phyloP scores from a whole-genome alignment of 2,113 vertebrate species.

The Marcusenius ussheri region DNA sequence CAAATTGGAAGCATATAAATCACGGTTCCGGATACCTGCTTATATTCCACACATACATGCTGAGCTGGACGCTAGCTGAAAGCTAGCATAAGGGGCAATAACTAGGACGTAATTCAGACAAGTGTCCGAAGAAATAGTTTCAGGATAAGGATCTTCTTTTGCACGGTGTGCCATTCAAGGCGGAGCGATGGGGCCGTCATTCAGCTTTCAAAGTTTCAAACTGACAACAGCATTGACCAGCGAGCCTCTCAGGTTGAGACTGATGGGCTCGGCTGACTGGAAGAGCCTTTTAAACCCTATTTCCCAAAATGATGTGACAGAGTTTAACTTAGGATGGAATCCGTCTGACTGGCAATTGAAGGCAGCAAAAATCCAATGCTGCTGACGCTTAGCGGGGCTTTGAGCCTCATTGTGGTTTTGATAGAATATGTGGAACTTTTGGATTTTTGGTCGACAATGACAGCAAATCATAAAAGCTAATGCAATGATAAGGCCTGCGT shows the following conservation, averaged over 20 bases:
- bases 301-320: not conserved
- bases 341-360: not conserved
- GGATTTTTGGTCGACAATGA: not conserved
- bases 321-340: constrained; percentile 3
- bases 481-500: not conserved
- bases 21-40: too few relatives aligned
- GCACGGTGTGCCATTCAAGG: not conserved
- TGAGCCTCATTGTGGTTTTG: not conserved
- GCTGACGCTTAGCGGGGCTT: not conserved
- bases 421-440: not conserved
- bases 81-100: not conserved
- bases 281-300: not conserved
- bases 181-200: not conserved
- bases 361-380: not conserved
- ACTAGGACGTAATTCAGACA: not conserved
- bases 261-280: not conserved
- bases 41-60: not conserved
- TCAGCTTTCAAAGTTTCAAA: not conserved
- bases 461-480: not conserved
- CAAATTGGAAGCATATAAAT: not conserved
- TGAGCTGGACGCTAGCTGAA: not conserved
- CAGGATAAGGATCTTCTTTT: not conserved
- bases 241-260: not conserved
- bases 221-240: constrained; percentile 4
- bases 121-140: too few relatives aligned